Conservation (phyloP, 2,888 invertebrate species). For the Orchesella flavescens region DNA sequence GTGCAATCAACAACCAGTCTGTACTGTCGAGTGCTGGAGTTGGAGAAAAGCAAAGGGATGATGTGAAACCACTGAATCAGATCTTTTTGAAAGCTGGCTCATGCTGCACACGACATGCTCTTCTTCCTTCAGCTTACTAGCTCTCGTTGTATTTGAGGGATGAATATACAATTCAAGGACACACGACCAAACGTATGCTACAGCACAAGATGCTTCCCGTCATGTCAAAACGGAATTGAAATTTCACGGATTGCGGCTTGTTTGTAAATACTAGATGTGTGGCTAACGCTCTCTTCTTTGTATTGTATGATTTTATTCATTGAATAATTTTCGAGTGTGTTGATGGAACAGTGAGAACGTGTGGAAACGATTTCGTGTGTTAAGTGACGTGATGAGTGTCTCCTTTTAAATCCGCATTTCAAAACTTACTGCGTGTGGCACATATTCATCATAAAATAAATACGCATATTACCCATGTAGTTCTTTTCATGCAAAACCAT, state of each 20-base stretch:
- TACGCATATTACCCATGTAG: no score
- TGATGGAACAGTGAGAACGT: not conserved
- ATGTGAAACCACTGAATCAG: not conserved
- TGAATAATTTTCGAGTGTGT: not conserved
- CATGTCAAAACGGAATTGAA: slow-evolving; percentile 71
- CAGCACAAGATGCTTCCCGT: slow-evolving; percentile 67
- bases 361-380: no score
- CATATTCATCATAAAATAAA: no score
- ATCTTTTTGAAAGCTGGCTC: not conserved
- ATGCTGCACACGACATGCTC: not conserved
- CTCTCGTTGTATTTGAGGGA: not conserved
- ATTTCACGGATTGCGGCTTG: slow-evolving; percentile 71
- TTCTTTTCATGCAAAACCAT: no score
- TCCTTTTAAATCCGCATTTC: no score
- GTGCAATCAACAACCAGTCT: slow-evolving; percentile 28
- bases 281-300: slow-evolving; percentile 60
- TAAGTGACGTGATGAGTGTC: no score
- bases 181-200: slow-evolving; percentile 57
- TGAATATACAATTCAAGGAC: slow-evolving; percentile 39
- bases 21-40: not conserved
- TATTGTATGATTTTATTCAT: not conserved
- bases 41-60: not conserved
- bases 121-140: not conserved
- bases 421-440: no score
- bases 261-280: slow-evolving; percentile 72